These are phyloP conservation scores for Euwallacea fornicatus DNA, from an alignment of 1,140 invertebrate species.

Conservation along the genomic window DNA sequence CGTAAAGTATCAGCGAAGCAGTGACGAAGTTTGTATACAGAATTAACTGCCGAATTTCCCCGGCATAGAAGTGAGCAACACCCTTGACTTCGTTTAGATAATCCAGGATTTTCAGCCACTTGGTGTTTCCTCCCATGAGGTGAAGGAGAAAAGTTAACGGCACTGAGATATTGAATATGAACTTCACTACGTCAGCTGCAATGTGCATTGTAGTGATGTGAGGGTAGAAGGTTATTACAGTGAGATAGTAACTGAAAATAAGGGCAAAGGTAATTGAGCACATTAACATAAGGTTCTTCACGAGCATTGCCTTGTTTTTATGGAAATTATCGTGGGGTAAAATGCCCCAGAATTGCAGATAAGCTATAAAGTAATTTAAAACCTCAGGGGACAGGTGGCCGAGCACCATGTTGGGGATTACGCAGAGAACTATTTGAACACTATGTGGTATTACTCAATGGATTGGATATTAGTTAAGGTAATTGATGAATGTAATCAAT, in stretches of 20 bases:
- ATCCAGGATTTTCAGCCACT: slow-evolving; percentile 5
- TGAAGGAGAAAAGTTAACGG: background rate
- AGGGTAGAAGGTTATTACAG: background rate
- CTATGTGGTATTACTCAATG: no score
- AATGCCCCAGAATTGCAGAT: slow-evolving; percentile 11
- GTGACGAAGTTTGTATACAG: background rate
- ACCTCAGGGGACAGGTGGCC: no score
- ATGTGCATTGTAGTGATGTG: background rate
- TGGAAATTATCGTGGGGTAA: slow-evolving; percentile 6
- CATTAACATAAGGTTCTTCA: slow-evolving; percentile 2
- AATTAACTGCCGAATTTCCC: background rate
- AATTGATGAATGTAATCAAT: no score
- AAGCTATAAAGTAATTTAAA: no score
- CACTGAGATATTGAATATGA: background rate
- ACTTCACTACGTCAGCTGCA: slow-evolving; percentile 9
- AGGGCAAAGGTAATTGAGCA: background rate
- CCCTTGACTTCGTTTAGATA: background rate
- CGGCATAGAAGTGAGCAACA: background rate
- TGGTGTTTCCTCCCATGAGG: background rate
- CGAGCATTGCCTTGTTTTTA: background rate
- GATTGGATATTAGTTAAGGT: no score
- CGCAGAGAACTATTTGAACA: no score
- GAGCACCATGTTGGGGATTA: no score
- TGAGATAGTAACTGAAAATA: background rate
- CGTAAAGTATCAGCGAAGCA: background rate